Evolutionary conservation across 2,113 vertebrate species (phyloP), one percentile per base, ranked within the genome.

Genomic region (Sarotherodon lohbergeri): DNA sequence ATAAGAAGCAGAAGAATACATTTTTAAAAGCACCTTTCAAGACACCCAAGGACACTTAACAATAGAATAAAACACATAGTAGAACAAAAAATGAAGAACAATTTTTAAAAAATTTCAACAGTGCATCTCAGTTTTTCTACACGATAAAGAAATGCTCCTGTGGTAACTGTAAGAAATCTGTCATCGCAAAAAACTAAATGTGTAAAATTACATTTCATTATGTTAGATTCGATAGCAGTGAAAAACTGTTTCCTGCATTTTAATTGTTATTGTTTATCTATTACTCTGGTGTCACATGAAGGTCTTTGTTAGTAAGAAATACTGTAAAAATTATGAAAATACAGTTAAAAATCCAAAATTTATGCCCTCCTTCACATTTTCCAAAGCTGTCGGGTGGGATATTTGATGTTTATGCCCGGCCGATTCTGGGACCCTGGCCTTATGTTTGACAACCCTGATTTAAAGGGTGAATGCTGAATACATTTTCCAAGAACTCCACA

Each of bases 1-100:
- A 61, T 0, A 57, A 59, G 0, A 34, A 34, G 56, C 0, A 59
- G 57, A 32, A 10, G 0, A 61, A 34, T 19, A 61, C 0, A 19
- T 11, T 63, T 9, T 66, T 63, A 36, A 66, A 66, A 66, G 32
- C 0, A 7, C 0, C 32, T 66, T 66, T 66, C 2, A 66, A 66
- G 32, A n/a, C 61, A 36, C 32, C 6, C 32, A 66, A 17, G 17
- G 32, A 66, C 32, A 36, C 61, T 63, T 66, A 63, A 0, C 59
- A 7, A 63, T 36, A 66, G 9, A 66, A 66, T 36, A 36, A 36
- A 66, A 66, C 17, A 63, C 61, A 36, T n/a, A 63, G 17, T n/a
- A 36, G 61, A 66, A 66, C 61, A 66, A n/a, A 66, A 36, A 36
- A n/a, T 0, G 9, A 66, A 36, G 2, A 66, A 36, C 32, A 3